Evolutionary conservation across 2,888 invertebrate genomes (phyloP), one percentile per base, ranked within the genome.

Genomic region (Abrostola tripartita): DNA sequence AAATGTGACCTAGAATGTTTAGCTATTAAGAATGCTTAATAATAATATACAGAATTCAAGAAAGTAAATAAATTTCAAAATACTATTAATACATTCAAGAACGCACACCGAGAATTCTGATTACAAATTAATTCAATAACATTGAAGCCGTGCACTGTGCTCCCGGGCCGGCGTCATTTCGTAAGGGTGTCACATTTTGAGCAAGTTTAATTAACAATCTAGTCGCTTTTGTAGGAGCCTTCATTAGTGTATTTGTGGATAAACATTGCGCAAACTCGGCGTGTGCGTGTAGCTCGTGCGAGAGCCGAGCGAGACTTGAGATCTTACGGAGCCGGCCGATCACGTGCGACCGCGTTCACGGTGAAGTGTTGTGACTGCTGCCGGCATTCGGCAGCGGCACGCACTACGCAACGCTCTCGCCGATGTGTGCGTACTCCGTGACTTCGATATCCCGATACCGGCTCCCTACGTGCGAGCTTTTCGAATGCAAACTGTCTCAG

Each of bases 121-220:
- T 93, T 93, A 93, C 92, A 88, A 92, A 93, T 93, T 93, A 93
- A 94, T 93, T 93, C 92, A 92, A 93, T 92, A 92, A 93, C 89
- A 92, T 92, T 91, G 89, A 89, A 91, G 86, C 89, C 90, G 90
- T 93, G 92, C 92, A 93, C 90, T 91, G 92, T 92, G 88, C 92
- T 91, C 90, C 89, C 89, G 83, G 86, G 86, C 86, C 83, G 87
- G 87, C 90, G 87, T 92, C 92, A 92, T 93, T 94, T 91, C 89
- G 93, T 92, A 93, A 91, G 93, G 93, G 92, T 93, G 93, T 93
- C 93, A 93, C 93, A 94, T 94, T 94, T 94, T 93, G 91, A 93
- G 92, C 92, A 92, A 93, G 94, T 94, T 94, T 93, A 94, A 94
- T 94, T 94, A 94, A 94, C 94, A 94, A 94, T 93, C 92, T 92